Evolutionary conservation across 2,888 invertebrate species (phyloP).

Genomic region (Toxonevra muliebris): DNA sequence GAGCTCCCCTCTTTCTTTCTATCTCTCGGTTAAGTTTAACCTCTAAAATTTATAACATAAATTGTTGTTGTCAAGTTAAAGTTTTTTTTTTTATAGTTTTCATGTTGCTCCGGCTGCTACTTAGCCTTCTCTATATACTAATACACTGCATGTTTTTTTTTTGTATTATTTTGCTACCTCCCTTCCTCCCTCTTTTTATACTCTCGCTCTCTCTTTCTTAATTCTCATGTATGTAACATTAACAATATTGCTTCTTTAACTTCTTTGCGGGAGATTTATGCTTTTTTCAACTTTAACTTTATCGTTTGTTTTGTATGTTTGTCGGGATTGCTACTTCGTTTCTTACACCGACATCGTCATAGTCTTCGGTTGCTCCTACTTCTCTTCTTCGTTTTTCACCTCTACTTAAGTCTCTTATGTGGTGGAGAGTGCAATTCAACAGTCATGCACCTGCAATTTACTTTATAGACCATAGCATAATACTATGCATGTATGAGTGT

Average conservation of each 20-base stretch:
- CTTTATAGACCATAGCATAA: constrained; percentile 62
- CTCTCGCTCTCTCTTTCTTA: no score
- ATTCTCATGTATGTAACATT: constrained; percentile 34
- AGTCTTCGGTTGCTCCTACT: constrained; percentile 20
- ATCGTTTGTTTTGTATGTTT: constrained; percentile 23
- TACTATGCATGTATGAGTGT: no score
- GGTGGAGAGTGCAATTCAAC: constrained; percentile 39
- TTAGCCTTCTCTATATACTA: no score
- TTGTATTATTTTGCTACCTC: no score
- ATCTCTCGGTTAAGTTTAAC: no score
- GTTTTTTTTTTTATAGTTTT: background rate
- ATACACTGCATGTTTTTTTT: no score
- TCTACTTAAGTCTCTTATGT: constrained; percentile 27
- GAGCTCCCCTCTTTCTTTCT: no score
- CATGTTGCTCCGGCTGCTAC: no score
- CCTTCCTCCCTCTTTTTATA: no score
- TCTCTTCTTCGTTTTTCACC: constrained; percentile 30
- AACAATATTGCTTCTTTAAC: constrained; percentile 45
- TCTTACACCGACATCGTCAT: no score
- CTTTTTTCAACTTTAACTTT: constrained; percentile 37
- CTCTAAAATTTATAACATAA: no score
- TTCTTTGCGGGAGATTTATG: constrained; percentile 50
- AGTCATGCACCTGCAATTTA: constrained; percentile 65
- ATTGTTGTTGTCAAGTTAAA: no score
- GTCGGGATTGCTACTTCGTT: constrained; percentile 17